phyloP scores from a whole-genome alignment of 2,888 invertebrate species.

The Pristionchus fissidentatus region DNA sequence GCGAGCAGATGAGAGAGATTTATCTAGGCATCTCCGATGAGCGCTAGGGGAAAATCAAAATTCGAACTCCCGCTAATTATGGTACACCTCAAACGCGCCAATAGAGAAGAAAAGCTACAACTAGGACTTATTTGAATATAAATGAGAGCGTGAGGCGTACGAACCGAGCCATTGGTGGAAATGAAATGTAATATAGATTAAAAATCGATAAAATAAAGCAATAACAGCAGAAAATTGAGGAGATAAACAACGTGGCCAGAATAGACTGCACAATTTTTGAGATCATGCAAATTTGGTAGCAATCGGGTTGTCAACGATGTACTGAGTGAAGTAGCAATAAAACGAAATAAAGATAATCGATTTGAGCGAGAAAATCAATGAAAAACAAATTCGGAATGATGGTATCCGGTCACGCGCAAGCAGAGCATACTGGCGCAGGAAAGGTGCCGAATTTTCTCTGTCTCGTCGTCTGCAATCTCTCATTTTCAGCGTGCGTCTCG shows the following conservation, averaged over 20 bases:
- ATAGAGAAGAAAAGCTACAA: not conserved
- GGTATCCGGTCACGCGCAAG: not conserved
- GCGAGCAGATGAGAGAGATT: not conserved
- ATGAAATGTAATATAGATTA: not conserved
- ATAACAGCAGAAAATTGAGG: not conserved
- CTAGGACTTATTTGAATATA: too few species aligned
- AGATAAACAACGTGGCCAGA: not conserved
- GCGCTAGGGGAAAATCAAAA: not conserved
- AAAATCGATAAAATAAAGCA: not conserved
- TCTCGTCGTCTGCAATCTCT: constrained; percentile 50
- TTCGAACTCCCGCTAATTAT: constrained; percentile 27
- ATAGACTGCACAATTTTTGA: too few species aligned
- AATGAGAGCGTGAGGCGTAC: not conserved
- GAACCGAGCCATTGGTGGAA: too few species aligned
- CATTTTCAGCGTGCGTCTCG: not conserved
- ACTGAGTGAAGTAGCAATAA: not conserved
- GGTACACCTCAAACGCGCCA: constrained; percentile 11
- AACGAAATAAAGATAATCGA: not conserved
- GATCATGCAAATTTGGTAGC: not conserved
- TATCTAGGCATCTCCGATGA: not conserved
- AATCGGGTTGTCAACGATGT: not conserved
- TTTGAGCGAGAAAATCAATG: not conserved
- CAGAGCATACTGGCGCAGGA: constrained; percentile 5
- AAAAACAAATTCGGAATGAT: not conserved
- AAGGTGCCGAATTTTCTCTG: not conserved